Conservation (phyloP, 2,797 vertebrate genomes). For the Gymnocypris eckloni region DNA sequence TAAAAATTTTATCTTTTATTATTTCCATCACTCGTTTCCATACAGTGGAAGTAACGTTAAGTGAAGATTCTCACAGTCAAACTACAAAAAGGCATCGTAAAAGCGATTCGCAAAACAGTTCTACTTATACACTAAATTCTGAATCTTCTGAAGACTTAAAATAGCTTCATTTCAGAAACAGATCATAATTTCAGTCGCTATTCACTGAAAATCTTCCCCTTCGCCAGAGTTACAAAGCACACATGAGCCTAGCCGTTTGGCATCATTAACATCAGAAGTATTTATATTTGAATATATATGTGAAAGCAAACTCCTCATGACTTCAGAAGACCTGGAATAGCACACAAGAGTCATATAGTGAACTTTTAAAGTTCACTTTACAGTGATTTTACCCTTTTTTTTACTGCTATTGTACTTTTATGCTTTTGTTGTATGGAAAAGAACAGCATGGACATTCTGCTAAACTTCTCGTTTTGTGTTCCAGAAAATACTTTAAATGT, state of each 20-base stretch:
- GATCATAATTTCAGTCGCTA: not conserved
- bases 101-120: not conserved
- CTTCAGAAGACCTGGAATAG: too few relatives aligned
- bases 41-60: not conserved
- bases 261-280: not conserved
- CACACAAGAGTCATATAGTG: too few relatives aligned
- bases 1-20: not conserved
- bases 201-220: not conserved
- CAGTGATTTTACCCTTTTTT: not conserved
- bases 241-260: not conserved
- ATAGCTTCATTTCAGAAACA: not conserved
- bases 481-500: not conserved
- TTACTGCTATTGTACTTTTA: not conserved
- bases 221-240: not conserved
- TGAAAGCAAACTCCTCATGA: not conserved
- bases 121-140: not conserved
- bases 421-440: not conserved
- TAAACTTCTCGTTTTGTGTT: not conserved
- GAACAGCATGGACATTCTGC: not conserved
- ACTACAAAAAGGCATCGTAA: not conserved
- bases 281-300: not conserved
- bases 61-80: not conserved
- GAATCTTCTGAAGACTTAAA: not conserved
- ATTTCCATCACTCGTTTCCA: not conserved
- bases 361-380: not conserved